Base-by-base conservation (phyloP, 2,797 vertebrate species). In the Phataginus tetradactyla region DNA sequence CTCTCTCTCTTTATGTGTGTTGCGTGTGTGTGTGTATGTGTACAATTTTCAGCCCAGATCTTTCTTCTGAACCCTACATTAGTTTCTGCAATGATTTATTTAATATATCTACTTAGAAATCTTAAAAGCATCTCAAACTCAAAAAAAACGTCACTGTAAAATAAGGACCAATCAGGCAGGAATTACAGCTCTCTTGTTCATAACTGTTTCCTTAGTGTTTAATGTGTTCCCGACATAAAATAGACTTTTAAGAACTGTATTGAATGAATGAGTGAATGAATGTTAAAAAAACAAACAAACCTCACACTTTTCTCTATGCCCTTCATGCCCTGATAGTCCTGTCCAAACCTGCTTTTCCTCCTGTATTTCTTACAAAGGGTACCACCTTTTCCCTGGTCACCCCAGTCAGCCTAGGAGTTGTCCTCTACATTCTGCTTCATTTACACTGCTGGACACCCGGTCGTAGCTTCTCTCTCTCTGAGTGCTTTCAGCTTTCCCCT, bases 241-340 rank as follows among this genome's bases (percentile, higher is more conserved):
- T 29, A 72, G 42, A 12, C 53, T 95, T 86, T 59, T 53, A 86
- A 88, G 68, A 93, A 72, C 86, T 78, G 42, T 92, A 5, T 69
- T 86, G 29, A 84, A 68, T 78, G 39, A 42, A 91, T 77, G 29
- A 84, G 59, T 78, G 49, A 80, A 91, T 77, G 55, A 51, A 27
- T 90, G 34, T 78, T 49, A 32, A 49, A 51, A 20, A 74, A 53
- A 72, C 14, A 80, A 79, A 64, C 42, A 45, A 45, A n/a, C 9
- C 32, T 45, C 6, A 53, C 14, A 8, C 8, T 53, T 55, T 86
- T 63, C 11, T 3, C 10, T 23, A 42, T 72, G 4, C 4, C 14
- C 23, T 18, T 0, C 27, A 42, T 77, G 4, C 4, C 14, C 23
- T 18, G 0, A 27, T 2, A 69, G 6, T 34, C 15, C 14, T 87